Conservation (phyloP, 1,140 invertebrate species). For the Cydia pomonella region DNA sequence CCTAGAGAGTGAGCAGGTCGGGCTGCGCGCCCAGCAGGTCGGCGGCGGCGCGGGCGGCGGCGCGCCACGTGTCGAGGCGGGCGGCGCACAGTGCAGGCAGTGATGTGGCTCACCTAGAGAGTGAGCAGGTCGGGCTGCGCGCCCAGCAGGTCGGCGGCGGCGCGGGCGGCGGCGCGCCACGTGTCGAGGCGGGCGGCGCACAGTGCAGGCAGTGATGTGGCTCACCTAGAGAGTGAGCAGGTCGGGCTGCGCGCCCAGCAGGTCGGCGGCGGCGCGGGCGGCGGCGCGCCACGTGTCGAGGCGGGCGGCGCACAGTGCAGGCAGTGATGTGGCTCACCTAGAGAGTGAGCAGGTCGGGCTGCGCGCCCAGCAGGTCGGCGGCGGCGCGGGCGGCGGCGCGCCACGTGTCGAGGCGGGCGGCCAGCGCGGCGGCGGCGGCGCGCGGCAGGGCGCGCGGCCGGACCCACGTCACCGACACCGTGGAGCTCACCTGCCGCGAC, state of each 20-base stretch:
- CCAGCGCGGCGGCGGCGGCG: conserved; percentile 58
- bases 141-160: no score
- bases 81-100: no score
- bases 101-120: no score
- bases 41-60: no score
- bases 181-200: no score
- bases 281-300: conserved; percentile 66
- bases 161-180: no score
- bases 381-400: conserved; percentile 58
- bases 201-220: no score
- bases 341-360: conserved; percentile 39
- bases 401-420: conserved; percentile 66
- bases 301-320: conserved; percentile 54
- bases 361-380: conserved; percentile 49
- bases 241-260: conserved; percentile 37
- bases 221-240: conserved; percentile 30
- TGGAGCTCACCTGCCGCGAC: conserved; percentile 56
- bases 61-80: no score
- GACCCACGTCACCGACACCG: conserved; percentile 66
- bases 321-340: not conserved
- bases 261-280: conserved; percentile 51
- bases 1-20: conserved; percentile 37
- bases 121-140: conserved; percentile 33
- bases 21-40: conserved; percentile 27
- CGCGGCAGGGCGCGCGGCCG: conserved; percentile 62